Evolutionary conservation across 2,888 invertebrate species (phyloP).

Genomic region (Deilephila elpenor): DNA sequence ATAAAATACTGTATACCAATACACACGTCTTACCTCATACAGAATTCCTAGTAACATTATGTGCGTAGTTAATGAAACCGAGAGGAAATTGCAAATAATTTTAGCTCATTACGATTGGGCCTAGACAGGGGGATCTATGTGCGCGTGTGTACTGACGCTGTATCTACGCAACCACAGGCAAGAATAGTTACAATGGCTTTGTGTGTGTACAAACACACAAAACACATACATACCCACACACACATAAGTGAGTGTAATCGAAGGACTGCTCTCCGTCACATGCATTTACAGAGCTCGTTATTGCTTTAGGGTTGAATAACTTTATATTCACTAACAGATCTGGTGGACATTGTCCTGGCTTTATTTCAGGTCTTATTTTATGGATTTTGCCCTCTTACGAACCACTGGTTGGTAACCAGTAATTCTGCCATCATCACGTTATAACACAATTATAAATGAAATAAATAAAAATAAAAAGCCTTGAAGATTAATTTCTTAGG

Average conservation of each 20-base stretch:
- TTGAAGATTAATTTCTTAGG: no score
- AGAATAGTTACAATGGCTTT: constrained; percentile 48
- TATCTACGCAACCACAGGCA: constrained; percentile 56
- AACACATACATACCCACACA: constrained; percentile 55
- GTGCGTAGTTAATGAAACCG: constrained; percentile 34
- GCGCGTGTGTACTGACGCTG: constrained; percentile 43
- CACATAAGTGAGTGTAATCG: constrained; percentile 47
- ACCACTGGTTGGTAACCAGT: no score
- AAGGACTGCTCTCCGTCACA: constrained; percentile 58
- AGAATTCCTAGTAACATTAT: constrained; percentile 27
- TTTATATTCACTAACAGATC: not conserved
- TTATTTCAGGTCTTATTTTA: no score
- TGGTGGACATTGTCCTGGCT: not conserved
- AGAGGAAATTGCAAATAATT: constrained; percentile 70
- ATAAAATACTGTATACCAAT: not conserved
- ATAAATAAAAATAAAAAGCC: no score
- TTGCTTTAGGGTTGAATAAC: constrained; percentile 35
- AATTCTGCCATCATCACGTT: no score
- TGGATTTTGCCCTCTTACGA: no score
- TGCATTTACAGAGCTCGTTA: constrained; percentile 50
- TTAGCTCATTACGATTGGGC: constrained; percentile 59
- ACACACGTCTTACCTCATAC: constrained; percentile 22
- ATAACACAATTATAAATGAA: no score
- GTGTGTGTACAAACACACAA: constrained; percentile 58
- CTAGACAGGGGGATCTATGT: constrained; percentile 49